phyloP scores from a whole-genome alignment of 2,797 vertebrate species.

The Periophthalmus magnuspinnatus region DNA sequence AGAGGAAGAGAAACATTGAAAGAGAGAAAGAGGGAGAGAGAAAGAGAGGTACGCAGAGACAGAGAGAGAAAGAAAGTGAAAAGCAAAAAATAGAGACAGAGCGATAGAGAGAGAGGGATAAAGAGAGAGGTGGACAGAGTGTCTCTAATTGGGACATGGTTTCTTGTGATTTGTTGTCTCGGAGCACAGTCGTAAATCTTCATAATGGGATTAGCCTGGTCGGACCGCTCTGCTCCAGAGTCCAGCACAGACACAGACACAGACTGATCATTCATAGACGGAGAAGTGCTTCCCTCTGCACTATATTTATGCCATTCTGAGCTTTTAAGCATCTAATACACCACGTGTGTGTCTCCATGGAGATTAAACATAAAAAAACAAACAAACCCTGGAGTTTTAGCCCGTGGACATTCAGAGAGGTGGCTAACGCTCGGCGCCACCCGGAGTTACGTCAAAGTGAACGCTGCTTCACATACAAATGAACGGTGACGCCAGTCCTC shows the following conservation, averaged over 20 bases:
- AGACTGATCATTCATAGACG: neutral
- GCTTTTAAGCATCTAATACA: neutral
- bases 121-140: neutral
- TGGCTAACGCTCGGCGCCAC: too few species aligned
- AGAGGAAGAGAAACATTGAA: too few species aligned
- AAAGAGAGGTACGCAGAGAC: neutral
- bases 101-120: too few species aligned
- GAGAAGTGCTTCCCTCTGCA: neutral
- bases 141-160: constrained; percentile 11
- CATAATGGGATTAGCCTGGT: constrained; percentile 73
- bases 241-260: neutral
- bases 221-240: constrained; percentile 39
- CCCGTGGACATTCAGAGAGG: too few species aligned
- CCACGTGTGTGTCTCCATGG: too few species aligned
- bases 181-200: constrained; percentile 76
- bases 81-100: neutral
- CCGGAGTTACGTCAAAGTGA: too few species aligned
- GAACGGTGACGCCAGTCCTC: too few species aligned
- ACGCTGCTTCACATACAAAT: too few species aligned
- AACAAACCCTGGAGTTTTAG: too few species aligned
- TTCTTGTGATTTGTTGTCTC: constrained; percentile 66
- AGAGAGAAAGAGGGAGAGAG: too few species aligned
- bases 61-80: neutral
- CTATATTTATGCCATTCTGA: neutral
- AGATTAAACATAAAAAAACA: too few species aligned